Evolutionary conservation across 1,140 invertebrate species (phyloP).

Genomic region (Hyles euphorbiae): DNA sequence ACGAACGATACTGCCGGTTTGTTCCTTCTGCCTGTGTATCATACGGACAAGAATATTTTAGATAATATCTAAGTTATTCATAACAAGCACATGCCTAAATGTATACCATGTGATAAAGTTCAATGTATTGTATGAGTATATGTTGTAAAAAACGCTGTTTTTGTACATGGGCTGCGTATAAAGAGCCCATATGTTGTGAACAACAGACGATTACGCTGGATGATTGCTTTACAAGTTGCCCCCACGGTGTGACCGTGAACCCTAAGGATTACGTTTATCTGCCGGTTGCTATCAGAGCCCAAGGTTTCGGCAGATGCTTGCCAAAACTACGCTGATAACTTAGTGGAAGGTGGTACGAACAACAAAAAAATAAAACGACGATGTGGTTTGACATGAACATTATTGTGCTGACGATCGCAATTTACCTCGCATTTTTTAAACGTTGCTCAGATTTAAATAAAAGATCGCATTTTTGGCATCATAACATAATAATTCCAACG

Average conservation of each 20-base stretch:
- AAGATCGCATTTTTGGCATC: no score
- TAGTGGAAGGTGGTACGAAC: conserved; percentile 16
- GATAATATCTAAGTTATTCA: conserved; percentile 20
- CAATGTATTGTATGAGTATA: conserved; percentile 24
- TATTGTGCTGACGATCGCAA: background rate
- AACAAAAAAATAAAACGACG: background rate
- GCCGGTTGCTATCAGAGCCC: conserved; percentile 32
- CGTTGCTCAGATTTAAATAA: no score
- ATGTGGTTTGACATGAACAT: background rate
- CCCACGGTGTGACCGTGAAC: conserved; percentile 52
- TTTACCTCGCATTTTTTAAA: no score
- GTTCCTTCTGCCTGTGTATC: no score
- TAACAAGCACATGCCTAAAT: conserved; percentile 24
- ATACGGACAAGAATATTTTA: conserved; percentile 13
- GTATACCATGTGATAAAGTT: conserved; percentile 24
- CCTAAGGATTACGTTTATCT: conserved; percentile 48
- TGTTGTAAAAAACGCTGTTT: conserved; percentile 24
- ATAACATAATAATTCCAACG: no score
- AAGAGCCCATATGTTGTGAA: conserved; percentile 33
- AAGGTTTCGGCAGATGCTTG: conserved; percentile 61
- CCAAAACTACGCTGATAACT: conserved; percentile 51
- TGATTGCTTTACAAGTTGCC: conserved; percentile 43
- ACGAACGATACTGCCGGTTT: no score
- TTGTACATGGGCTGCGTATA: conserved; percentile 14
- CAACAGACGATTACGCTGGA: conserved; percentile 35